A percentile compares a stretch with the other conserved stretches of the same genome.
These are phyloP conservation scores for Silurus lanzhouensis DNA, from an alignment of 2,797 vertebrate genomes.

Conservation along the genomic window DNA sequence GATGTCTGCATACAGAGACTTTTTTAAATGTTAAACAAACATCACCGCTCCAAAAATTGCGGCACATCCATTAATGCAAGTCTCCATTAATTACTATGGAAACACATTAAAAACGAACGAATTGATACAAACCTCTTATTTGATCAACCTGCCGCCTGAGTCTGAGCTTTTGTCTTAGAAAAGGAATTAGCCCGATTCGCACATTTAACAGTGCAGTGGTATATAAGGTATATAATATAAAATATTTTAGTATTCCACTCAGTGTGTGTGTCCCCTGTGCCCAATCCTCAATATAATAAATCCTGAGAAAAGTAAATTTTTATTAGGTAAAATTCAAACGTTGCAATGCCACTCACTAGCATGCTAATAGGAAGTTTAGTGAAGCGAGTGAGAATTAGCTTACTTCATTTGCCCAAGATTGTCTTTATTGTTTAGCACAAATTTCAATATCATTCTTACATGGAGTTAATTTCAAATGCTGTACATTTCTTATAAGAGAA, in stretches of 20 bases:
- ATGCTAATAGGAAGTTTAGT: neutral
- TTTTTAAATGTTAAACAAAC: neutral
- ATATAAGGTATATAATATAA: neutral
- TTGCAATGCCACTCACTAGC: neutral
- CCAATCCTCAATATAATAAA: neutral
- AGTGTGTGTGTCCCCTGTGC: neutral
- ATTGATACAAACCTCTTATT: neutral
- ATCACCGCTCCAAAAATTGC: neutral
- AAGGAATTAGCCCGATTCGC: neutral
- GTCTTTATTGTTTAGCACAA: neutral
- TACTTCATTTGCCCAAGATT: neutral
- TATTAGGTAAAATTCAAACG: neutral
- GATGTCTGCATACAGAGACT: neutral
- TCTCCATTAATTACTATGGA: neutral
- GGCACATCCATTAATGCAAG: neutral
- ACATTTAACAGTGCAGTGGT: neutral
- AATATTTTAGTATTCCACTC: neutral
- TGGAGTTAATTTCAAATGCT: neutral
- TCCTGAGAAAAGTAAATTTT: neutral
- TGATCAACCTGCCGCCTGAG: neutral
- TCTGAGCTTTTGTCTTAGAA: neutral
- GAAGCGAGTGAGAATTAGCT: no score
- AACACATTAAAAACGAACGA: neutral
- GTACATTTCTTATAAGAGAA: constrained; percentile 1
- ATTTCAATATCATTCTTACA: neutral